Evolutionary conservation across 2,888 invertebrate genomes (phyloP).

Genomic region (Plusia festucae): DNA sequence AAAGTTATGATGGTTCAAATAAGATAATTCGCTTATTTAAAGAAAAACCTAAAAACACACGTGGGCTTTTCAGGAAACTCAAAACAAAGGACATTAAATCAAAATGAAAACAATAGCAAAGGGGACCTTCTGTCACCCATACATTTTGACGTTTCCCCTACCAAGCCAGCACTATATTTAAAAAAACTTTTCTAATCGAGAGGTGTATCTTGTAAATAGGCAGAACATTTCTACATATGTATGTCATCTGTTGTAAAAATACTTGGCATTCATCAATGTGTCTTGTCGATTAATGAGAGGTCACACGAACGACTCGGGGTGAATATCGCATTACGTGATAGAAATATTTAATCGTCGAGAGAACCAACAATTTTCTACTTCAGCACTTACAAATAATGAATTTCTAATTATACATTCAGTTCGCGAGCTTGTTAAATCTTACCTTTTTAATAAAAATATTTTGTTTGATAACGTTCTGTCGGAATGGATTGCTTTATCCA

Average conservation of each 20-base stretch:
- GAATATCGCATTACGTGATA: conserved; percentile 74
- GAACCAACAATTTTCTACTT: conserved; percentile 57
- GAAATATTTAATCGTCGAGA: conserved; percentile 62
- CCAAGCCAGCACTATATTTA: too few relatives aligned
- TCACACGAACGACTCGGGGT: conserved; percentile 44
- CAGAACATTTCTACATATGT: neutral
- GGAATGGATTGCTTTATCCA: conserved; percentile 40
- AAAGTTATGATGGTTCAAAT: too few relatives aligned
- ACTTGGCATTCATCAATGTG: conserved; percentile 51
- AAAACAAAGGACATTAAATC: too few relatives aligned
- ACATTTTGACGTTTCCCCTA: too few relatives aligned
- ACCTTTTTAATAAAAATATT: conserved; percentile 58
- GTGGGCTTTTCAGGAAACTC: too few relatives aligned
- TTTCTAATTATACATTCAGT: conserved; percentile 72
- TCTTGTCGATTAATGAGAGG: conserved; percentile 41
- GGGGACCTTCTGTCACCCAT: too few relatives aligned
- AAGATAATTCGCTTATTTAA: too few relatives aligned
- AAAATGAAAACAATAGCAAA: too few relatives aligned
- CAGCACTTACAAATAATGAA: conserved; percentile 69
- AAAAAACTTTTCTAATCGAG: too few relatives aligned
- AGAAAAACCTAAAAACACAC: too few relatives aligned
- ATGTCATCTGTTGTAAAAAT: neutral
- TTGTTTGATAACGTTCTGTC: conserved; percentile 40
- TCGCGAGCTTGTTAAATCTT: conserved; percentile 59
- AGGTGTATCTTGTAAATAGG: neutral